Evolutionary conservation across 1,140 invertebrate species (phyloP), one percentile per base, ranked within the genome.

Genomic region (Aphaenogaster ashmeadi): DNA sequence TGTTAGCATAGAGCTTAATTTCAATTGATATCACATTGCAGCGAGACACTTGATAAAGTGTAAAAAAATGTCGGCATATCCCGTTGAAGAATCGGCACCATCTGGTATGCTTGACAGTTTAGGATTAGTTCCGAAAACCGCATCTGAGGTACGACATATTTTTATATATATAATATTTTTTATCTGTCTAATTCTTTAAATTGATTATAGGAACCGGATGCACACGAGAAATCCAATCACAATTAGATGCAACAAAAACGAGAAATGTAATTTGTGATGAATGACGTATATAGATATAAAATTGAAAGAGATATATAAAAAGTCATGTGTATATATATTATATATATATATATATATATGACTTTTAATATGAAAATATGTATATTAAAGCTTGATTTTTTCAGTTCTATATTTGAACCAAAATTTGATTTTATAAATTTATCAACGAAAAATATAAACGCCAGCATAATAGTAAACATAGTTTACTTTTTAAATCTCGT

Each of bases 101-200:
- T 93, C 94, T n/a, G 94, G 94, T 21, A 95, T 95, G 94, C 79
- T 95, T 18, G 94, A 95, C 60, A 95, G 95, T 86, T 92, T 95
- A 71, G 95, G 95, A 36, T 88, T 95, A 13, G 94, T 95, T 83
- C 95, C 95, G n/a, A 94, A 91, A 89, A 93, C 89, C 27, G 56
- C 69, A 66, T 81, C 91, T 62, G 93, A 95, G 21, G 74, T 90
- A 88, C 60, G 86, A 62, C 3, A 64, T 21, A 27, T 52, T 52
- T 77, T 44, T 44, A 7, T 83, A 3, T 83, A 3, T 74, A 18
- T 78, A 54, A 47, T n/a, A 67, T 0, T 7, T 71, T 41, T 81
- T 60, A 36, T 21, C 6, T 44, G 0, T 72, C 4, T 58, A 8
- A 72, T 74, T 47, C 41, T 47, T 74, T 18, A 33, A 71, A 71